Percentiles rank a stretch among this genome's conserved stretches.
Evolutionary conservation across 2,113 vertebrate species (phyloP).

Genomic region (Pseudopodoces humilis): DNA sequence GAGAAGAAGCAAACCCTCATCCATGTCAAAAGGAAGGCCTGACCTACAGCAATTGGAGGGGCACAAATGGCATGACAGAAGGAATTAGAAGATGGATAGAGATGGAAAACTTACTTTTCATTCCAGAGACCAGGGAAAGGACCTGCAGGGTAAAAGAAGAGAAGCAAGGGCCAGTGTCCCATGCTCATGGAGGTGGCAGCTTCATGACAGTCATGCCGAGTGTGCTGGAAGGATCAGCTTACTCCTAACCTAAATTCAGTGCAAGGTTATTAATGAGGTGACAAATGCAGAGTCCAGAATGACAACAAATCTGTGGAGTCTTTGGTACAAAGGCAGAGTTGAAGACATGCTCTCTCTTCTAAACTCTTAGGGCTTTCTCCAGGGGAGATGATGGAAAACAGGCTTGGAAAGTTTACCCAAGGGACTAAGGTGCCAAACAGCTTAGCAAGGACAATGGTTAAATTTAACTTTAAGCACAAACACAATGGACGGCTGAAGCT

Average conservation of each 20-base stretch:
- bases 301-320: background rate
- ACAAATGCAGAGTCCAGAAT: background rate
- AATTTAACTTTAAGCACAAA: background rate
- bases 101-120: background rate
- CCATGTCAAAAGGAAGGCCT: background rate
- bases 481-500: background rate
- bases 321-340: background rate
- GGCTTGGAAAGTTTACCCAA: background rate
- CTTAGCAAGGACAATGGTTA: background rate
- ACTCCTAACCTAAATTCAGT: slow-evolving; percentile 2
- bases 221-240: background rate
- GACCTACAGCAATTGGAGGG: background rate
- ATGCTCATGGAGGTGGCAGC: background rate
- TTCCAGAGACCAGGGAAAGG: background rate
- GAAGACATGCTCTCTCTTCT: background rate
- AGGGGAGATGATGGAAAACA: background rate
- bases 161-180: background rate
- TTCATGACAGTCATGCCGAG: rapidly evolving
- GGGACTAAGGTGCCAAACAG: background rate
- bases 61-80: background rate
- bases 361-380: background rate
- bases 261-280: background rate
- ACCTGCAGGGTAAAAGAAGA: background rate
- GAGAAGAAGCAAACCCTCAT: background rate
- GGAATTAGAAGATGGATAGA: background rate